Evolutionary conservation across 2,888 invertebrate species (phyloP).

Genomic region (Lordiphosa andalusiaca): DNA sequence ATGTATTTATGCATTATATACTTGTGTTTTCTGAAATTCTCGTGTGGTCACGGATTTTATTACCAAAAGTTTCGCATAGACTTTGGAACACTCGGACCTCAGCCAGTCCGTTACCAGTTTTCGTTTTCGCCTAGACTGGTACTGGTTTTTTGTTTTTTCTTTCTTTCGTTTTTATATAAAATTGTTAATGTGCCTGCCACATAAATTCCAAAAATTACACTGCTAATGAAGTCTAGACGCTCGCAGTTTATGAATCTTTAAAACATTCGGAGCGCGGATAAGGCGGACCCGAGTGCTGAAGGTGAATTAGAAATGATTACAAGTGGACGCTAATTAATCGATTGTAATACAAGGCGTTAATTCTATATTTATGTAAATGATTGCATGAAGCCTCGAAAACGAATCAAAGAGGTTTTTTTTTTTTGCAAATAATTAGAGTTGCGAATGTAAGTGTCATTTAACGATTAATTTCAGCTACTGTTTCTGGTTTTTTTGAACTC

Average conservation of each 20-base stretch:
- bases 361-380: too few relatives aligned
- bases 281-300: conserved; percentile 6
- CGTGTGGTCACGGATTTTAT: background rate
- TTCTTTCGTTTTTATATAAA: conserved; percentile 25
- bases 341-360: background rate
- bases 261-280: conserved; percentile 2
- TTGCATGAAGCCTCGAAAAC: too few relatives aligned
- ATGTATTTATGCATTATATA: background rate
- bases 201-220: conserved; percentile 68
- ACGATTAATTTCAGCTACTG: too few relatives aligned
- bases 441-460: too few relatives aligned
- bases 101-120: conserved; percentile 26
- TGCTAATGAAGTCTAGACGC: conserved; percentile 67
- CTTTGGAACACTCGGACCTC: background rate
- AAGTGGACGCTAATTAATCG: background rate
- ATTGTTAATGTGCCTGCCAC: conserved; percentile 65
- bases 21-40: background rate
- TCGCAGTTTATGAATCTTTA: conserved; percentile 30
- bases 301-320: conserved; percentile 16
- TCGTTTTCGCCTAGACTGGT: conserved; percentile 15
- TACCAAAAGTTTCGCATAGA: background rate
- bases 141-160: conserved; percentile 3
- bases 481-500: too few relatives aligned
- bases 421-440: too few relatives aligned
- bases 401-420: too few relatives aligned